Evolutionary conservation across 2,113 vertebrate species (phyloP).

Genomic region (Corythaeola cristata): DNA sequence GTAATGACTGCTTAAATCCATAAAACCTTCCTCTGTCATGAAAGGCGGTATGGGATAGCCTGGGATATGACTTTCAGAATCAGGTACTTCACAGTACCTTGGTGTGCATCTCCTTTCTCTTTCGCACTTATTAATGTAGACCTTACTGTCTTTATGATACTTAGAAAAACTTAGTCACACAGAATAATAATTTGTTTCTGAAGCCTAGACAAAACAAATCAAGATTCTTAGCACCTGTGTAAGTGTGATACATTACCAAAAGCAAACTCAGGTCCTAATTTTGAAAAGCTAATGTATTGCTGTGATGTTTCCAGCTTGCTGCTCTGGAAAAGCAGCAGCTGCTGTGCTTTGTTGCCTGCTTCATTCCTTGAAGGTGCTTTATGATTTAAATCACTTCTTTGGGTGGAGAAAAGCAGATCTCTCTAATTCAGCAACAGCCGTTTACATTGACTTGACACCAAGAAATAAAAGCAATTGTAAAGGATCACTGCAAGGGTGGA

Average conservation of each 20-base stretch:
- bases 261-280: background rate
- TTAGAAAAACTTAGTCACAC: background rate
- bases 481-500: background rate
- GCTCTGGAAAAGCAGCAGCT: background rate
- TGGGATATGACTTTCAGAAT: background rate
- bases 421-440: constrained; percentile 1
- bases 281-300: background rate
- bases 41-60: background rate
- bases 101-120: background rate
- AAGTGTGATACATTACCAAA: background rate
- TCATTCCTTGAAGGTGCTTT: background rate
- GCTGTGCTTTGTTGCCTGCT: background rate
- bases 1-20: background rate
- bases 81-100: rapidly evolving
- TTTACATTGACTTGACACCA: constrained; percentile 22
- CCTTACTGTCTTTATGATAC: background rate
- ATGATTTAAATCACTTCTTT: constrained; percentile 41
- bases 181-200: background rate
- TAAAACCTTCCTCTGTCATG: background rate
- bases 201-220: background rate
- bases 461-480: constrained; percentile 46
- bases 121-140: background rate
- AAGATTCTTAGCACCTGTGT: background rate
- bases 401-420: constrained; percentile 25
- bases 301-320: background rate